Conservation (phyloP, 2,797 vertebrate genomes). For the Acanthurus tractus region DNA sequence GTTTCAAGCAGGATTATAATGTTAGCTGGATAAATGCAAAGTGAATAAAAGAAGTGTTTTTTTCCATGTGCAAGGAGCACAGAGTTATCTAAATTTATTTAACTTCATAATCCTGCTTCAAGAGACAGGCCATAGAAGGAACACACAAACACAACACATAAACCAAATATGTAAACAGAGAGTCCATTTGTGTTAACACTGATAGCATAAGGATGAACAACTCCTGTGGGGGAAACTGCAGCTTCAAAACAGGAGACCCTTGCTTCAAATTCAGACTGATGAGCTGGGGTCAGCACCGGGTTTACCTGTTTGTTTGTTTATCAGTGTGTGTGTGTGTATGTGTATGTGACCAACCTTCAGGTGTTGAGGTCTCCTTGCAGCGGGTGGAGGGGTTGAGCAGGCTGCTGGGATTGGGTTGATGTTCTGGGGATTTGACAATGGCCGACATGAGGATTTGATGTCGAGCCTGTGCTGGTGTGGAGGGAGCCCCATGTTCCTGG, state of each 20-base stretch:
- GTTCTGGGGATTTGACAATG: conserved; percentile 96
- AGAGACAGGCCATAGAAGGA: conserved; percentile 48
- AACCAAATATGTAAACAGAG: conserved; percentile 58
- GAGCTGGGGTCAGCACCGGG: background rate
- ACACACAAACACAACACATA: conserved; percentile 55
- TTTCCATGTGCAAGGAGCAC: conserved; percentile 46
- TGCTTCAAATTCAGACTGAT: conserved; percentile 11
- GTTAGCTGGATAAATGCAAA: conserved; percentile 61
- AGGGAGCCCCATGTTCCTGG: conserved; percentile 91
- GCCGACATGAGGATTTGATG: conserved; percentile 99
- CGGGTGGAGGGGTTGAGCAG: conserved; percentile 94
- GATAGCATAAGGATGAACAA: conserved; percentile 38
- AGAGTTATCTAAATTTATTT: conserved; percentile 58
- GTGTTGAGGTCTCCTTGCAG: conserved; percentile 94
- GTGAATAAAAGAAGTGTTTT: conserved; percentile 22
- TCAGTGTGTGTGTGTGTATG: background rate
- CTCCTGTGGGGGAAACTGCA: conserved; percentile 15
- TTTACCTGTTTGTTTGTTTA: conserved; percentile 9
- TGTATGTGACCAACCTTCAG: conserved; percentile 89
- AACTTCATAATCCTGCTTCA: conserved; percentile 62
- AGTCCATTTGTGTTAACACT: conserved; percentile 25
- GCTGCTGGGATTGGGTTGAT: conserved; percentile 95
- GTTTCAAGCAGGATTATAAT: conserved; percentile 62
- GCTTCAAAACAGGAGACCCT: conserved; percentile 18
- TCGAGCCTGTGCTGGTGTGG: conserved; percentile 94